Base-by-base conservation (phyloP, 2,113 vertebrate species). In the Siphamia tubifer region DNA sequence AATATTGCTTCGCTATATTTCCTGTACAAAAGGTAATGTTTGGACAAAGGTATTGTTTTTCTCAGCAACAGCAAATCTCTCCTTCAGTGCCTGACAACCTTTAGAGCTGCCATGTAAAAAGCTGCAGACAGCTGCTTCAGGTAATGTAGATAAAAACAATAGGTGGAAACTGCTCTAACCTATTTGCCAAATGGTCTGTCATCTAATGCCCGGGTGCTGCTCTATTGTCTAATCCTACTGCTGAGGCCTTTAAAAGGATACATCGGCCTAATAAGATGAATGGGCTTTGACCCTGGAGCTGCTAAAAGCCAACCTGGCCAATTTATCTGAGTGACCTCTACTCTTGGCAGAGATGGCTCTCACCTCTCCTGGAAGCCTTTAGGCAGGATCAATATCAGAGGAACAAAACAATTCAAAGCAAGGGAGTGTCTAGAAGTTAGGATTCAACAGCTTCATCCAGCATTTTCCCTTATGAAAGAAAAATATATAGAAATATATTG, bases 221-320 rank as follows among this genome's bases (percentile, higher is more conserved):
- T 77, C 81, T 48, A 58, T 66, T 80, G 84, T 88, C 93, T 95
- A 96, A 98, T 96, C 93, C 94, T 90, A 83, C 93, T 93, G 93
- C 83, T 86, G 94, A 94, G 92, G 90, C 86, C 92, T 87, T 94
- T 97, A 94, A 96, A 95, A 94, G 93, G 94, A 97, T 95, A 93
- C 64, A 90, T 84, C 79, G 79, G 85, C 89, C 91, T 94, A 96
- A 94, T 93, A 94, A 95, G 94, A 95, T 94, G 92, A 96, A 98
- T 95, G 94, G 94, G 94, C 91, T 89, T 87, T 94, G 93, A 97
- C 95, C 95, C 94, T 90, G 89, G 87, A 96, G 91, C 93, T 93
- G 92, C 93, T 94, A 94, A 95, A 94, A 96, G 92, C 92, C 92
- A 95, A 92, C 92, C 90, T 87, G 90, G 93, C 94, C 93, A 92